Evolutionary conservation across 2,113 vertebrate genomes (phyloP).

Genomic region (Progne subis): DNA sequence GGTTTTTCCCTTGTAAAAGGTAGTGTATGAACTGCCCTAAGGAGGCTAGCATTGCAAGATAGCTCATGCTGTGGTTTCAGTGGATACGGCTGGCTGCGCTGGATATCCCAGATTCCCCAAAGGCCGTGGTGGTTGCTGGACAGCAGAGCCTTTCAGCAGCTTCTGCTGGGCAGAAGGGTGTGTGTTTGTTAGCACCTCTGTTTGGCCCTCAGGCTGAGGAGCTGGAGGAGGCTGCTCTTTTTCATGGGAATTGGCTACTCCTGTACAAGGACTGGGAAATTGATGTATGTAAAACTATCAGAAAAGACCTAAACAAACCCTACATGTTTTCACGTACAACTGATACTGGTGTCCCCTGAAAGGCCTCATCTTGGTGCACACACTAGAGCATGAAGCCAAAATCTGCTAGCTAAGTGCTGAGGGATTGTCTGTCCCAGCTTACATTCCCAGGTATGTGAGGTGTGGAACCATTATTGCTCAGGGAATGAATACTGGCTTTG

Average conservation of each 20-base stretch:
- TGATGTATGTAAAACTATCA: rapidly evolving
- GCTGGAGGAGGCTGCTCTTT: background rate
- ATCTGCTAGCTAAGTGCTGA: background rate
- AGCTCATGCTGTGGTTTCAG: rapidly evolving
- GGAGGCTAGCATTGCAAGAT: background rate
- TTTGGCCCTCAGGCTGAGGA: background rate
- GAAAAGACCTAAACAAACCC: background rate
- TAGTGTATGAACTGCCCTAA: background rate
- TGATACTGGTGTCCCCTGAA: no score
- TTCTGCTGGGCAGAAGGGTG: background rate
- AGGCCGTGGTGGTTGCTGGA: rapidly evolving
- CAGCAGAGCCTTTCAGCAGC: background rate
- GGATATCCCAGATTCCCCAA: background rate
- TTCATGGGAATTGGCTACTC: background rate
- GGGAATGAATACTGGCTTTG: background rate
- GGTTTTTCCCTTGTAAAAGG: constrained; percentile 79
- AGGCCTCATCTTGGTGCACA: rapidly evolving
- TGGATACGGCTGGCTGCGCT: background rate
- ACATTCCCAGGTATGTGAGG: background rate
- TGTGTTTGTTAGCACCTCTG: background rate
- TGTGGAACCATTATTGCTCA: background rate
- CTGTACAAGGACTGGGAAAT: background rate
- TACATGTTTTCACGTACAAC: rapidly evolving
- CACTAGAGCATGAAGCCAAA: no score
- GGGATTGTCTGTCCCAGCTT: background rate